phyloP scores from a whole-genome alignment of 1,140 invertebrate species.

The Atta texana region DNA sequence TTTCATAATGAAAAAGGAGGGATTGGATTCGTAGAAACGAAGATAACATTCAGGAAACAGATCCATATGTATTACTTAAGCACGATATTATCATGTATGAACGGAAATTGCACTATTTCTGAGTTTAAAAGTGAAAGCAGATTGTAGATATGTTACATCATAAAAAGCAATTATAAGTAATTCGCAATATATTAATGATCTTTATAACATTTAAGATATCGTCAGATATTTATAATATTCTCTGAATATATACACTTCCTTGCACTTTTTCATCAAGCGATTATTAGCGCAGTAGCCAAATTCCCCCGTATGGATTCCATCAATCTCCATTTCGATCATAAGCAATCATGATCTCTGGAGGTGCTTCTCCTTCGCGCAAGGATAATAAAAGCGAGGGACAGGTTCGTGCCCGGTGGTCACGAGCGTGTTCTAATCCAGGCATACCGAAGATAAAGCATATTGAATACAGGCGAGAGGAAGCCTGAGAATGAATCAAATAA shows the following conservation, averaged over 20 bases:
- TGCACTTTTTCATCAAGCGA: background rate
- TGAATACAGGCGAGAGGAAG: slow-evolving; percentile 20
- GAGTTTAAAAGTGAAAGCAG: background rate
- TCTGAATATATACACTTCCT: background rate
- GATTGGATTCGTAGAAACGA: background rate
- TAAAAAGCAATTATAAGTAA: background rate
- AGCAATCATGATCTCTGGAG: slow-evolving; percentile 23
- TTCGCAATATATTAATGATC: background rate
- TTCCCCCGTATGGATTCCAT: slow-evolving; percentile 8
- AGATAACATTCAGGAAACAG: background rate
- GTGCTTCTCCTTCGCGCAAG: background rate
- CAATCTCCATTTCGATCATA: slow-evolving; percentile 21
- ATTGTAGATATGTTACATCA: background rate
- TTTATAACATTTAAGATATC: background rate
- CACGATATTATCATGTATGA: background rate
- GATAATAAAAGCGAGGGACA: slow-evolving; percentile 23
- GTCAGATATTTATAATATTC: background rate
- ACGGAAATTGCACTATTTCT: background rate
- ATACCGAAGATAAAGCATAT: slow-evolving; percentile 49
- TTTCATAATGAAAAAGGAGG: background rate
- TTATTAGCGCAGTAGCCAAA: slow-evolving; percentile 22
- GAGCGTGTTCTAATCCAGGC: slow-evolving; percentile 56
- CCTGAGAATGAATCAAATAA: slow-evolving; percentile 68
- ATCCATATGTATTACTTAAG: slow-evolving; percentile 17
- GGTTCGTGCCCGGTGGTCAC: slow-evolving; percentile 20